Evolutionary conservation across 2,113 vertebrate species (phyloP).

Genomic region (Desmodus rotundus): DNA sequence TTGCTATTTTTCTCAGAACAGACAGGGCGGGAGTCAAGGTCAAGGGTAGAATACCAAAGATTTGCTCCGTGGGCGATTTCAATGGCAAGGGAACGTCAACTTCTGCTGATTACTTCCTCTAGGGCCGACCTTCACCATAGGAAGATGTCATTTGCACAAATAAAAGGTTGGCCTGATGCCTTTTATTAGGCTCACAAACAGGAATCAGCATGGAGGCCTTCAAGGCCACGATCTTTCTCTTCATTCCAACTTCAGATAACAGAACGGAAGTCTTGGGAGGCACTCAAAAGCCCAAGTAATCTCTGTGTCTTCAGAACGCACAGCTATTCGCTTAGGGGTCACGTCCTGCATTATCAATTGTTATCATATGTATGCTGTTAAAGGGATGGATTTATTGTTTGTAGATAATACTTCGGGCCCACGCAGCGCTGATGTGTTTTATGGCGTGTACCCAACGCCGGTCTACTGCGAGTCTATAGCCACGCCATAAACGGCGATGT

Average conservation of each 20-base stretch:
- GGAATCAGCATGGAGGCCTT: slow-evolving; percentile 75
- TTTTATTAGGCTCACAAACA: slow-evolving; percentile 79
- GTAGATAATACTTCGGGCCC: slow-evolving; percentile 78
- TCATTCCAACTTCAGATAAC: slow-evolving; percentile 70
- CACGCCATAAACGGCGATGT: slow-evolving; percentile 76
- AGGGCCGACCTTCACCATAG: slow-evolving; percentile 80
- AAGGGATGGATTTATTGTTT: slow-evolving; percentile 81
- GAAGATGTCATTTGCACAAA: slow-evolving; percentile 80
- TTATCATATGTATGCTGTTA: slow-evolving; percentile 80
- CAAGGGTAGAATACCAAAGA: slow-evolving; percentile 76
- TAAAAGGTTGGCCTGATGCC: slow-evolving; percentile 67
- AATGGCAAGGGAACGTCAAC: slow-evolving; percentile 80
- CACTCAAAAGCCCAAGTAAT: slow-evolving; percentile 70
- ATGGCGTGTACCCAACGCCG: slow-evolving; percentile 78
- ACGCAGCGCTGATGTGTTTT: slow-evolving; percentile 78
- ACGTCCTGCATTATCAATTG: slow-evolving; percentile 63
- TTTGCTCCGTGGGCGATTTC: slow-evolving; percentile 71
- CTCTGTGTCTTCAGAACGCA: slow-evolving; percentile 58
- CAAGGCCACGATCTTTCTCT: slow-evolving; percentile 73
- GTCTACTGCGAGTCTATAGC: no score
- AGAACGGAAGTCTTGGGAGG: slow-evolving; percentile 47
- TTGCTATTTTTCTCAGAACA: slow-evolving; percentile 53
- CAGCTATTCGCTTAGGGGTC: slow-evolving; percentile 50
- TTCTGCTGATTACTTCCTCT: slow-evolving; percentile 78
- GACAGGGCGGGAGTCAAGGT: slow-evolving; percentile 76